Base-by-base conservation (phyloP, 1,140 invertebrate genomes). In the Halyomorpha halys region DNA sequence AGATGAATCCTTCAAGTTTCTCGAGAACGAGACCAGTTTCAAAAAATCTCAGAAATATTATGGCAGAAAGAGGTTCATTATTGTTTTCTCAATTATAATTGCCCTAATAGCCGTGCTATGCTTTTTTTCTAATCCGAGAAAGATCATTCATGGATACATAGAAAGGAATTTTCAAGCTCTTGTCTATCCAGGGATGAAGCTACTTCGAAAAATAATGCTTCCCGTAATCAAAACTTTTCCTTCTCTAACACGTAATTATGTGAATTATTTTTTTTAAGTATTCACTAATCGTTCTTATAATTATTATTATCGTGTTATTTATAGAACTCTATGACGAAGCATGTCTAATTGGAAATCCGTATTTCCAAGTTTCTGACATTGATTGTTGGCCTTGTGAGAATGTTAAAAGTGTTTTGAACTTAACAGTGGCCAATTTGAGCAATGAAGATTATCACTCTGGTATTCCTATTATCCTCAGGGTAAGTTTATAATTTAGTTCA, bases 291-390 rank as follows among this genome's bases (percentile, higher is more conserved):
- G 15, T 68, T 65, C 65, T 23, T 4, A 34, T 39, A 23, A 72
- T 69, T 68, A 67, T 78, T 80, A 3, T 30, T 30, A 30, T 30
- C 27, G 3, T 30, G 27, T 30, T 30, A 8, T 30, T 30, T 30
- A 30, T 69, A 88, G 86, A 83, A 72, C 82, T 82, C 64, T 87
- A 89, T 70, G 86, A 89, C 77, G 87, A 90, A 76, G 83, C 82
- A 72, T 90, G 87, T 73, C 73, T 90, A 44, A 72, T 89, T 30
- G 79, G 84, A 72, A 89, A 90, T 74, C 86, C 86, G 60, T 87
- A 81, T 70, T 89, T 87, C 71, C 77, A 80, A 69, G 78, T 86
- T 9, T 73, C 77, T 1, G 82, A 86, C 69, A 82, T 88, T 77
- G 85, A 88, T 70, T 89, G 87, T 71, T 87, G 84, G 84, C 85